A percentile compares a stretch with the other conserved stretches of the same genome.
Conservation (phyloP, 2,113 vertebrate genomes). For the Haplochromis vanheusdeni region DNA sequence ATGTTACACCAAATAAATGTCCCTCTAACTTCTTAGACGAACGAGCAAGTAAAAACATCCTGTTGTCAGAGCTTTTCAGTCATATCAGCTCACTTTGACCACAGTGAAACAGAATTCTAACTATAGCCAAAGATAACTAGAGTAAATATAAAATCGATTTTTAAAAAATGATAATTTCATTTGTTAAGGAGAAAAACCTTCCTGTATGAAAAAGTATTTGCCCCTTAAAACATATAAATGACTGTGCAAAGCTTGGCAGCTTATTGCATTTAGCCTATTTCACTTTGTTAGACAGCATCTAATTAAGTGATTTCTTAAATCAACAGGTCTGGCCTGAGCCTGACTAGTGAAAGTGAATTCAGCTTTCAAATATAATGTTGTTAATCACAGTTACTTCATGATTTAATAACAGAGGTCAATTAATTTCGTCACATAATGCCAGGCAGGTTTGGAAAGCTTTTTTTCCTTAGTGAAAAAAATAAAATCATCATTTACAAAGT, state of each 20-base stretch:
- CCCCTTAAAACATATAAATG: neutral
- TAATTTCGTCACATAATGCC: neutral
- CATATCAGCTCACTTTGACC: neutral
- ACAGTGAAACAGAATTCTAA: neutral
- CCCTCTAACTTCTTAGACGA: neutral
- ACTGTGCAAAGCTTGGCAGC: neutral
- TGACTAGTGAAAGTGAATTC: neutral
- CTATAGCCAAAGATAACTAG: neutral
- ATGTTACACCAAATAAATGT: neutral
- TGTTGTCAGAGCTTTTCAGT: neutral
- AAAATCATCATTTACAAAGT: neutral
- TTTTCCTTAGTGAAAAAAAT: neutral
- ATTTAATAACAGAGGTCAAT: neutral
- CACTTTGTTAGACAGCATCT: neutral
- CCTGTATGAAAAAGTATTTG: neutral
- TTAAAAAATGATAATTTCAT: neutral
- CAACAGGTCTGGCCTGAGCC: neutral
- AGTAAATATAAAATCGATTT: neutral
- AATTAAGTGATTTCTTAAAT: neutral
- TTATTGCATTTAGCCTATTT: neutral
- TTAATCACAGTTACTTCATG: neutral
- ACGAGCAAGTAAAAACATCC: neutral
- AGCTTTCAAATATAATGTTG: neutral
- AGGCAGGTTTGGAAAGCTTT: neutral
- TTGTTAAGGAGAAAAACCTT: neutral